phyloP scores from a whole-genome alignment of 2,797 vertebrate species.

The Mormyrus hasselquistii region DNA sequence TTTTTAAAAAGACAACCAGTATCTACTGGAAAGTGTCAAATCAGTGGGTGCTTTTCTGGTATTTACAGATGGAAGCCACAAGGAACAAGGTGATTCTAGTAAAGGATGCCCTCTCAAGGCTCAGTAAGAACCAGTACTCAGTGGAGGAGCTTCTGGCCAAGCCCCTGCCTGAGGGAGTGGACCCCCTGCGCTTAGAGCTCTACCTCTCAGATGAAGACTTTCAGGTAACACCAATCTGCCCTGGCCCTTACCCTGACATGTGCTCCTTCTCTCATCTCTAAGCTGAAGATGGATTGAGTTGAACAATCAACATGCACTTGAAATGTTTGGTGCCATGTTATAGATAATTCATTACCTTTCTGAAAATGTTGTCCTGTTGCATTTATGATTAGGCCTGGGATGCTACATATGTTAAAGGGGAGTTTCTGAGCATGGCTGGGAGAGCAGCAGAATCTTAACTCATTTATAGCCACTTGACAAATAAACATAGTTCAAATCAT shows the following conservation, averaged over 20 bases:
- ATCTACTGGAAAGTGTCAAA: neutral
- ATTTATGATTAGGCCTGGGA: neutral
- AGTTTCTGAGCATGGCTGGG: neutral
- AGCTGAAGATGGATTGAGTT: neutral
- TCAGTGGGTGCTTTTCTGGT: neutral
- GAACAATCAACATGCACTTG: neutral
- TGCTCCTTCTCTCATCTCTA: neutral
- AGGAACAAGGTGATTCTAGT: constrained; percentile 64
- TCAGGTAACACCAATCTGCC: constrained; percentile 47
- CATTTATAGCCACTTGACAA: neutral
- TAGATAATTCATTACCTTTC: neutral
- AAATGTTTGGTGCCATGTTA: neutral
- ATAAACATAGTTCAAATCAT: neutral
- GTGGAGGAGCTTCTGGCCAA: constrained; percentile 64
- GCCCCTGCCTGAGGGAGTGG: constrained; percentile 67
- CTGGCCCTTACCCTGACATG: neutral
- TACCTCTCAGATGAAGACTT: constrained; percentile 72
- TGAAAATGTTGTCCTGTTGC: neutral
- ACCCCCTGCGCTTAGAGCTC: constrained; percentile 66
- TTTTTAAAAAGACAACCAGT: neutral
- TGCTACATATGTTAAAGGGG: neutral
- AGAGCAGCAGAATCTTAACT: neutral
- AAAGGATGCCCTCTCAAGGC: constrained; percentile 61
- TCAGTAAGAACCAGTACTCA: constrained; percentile 67
- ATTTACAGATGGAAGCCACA: constrained; percentile 43